Evolutionary conservation across 2,888 invertebrate genomes (phyloP), one percentile per base, ranked within the genome.

Genomic region (Pomacea canaliculata): DNA sequence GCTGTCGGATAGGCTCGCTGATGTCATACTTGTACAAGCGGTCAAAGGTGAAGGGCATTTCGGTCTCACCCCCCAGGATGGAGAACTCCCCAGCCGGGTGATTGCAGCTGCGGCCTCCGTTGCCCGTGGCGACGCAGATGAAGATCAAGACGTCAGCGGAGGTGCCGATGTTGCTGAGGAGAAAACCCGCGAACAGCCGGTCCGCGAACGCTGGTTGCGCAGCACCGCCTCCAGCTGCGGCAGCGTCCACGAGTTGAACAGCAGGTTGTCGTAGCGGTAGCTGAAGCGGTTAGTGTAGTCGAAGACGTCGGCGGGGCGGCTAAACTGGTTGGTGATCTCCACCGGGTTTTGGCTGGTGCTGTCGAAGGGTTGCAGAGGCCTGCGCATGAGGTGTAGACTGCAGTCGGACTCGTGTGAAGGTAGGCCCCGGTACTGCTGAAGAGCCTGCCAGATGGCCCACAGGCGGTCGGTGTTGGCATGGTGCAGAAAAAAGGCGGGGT

Each of bases 231-330:
- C 80, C 23, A 82, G 72, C 46, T 78, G 23, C 76, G 85, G 85
- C 63, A 83, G 70, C 69, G 72, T 77, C 82, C 84, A 46, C 62
- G 82, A 71, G 65, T 84, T 49, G 80, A 85, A 78, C 51, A 84
- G 48, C 46, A 81, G 71, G 49, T 56, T 71, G 70, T 82, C 82
- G 72, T 83, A 80, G 66, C 70, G 72, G 65, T 80, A 80, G 48
- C 76, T 60, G n/a, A 79, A 77, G 73, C 74, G 76, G 46, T 76
- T 75, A 63, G 78, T 68, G 73, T 83, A 83, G 67, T 80, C 79
- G 63, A 81, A 81, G 12, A 80, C 75, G 65, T 80, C 81, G 4
- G 62, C 74, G 16, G 83, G 83, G 12, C 73, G 76, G 48, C 80
- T 81, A 75, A 78, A 80, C 60, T 79, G 69, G 27, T 75, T 48